Evolutionary conservation across 2,888 invertebrate genomes (phyloP), one percentile per base, ranked within the genome.

Genomic region (Cheilosia vulpina): DNA sequence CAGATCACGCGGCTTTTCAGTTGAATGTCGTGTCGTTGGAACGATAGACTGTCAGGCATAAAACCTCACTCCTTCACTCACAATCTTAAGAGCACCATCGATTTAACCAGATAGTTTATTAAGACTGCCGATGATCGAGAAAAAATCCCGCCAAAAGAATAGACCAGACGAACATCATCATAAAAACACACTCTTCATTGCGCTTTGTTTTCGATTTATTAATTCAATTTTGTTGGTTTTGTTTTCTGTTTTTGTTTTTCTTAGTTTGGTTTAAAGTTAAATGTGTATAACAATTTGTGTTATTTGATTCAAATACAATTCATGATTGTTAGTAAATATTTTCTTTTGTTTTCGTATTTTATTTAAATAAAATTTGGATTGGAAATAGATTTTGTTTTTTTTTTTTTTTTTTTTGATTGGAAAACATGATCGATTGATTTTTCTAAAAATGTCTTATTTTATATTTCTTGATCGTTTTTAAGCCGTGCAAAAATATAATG

Each of bases 401-500:
- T 58, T 31, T 47, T 27, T 58, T 31, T 47, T 27, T 21, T 43
- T 21, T 41, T 27, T 21, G 17, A 13, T 15, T 15, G 7, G 68
- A 79, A 65, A 72, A 79, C 57, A 73, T 68, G 34, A 52, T 57
- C 79, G 50, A 57, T 79, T 73, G 73, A 83, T 34, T 66, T 60
- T 58, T 72, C 50, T 65, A 52, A 58, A 79, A 68, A 31, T 15
- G 5, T 19, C 21, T 43, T 43, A 17, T 50, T 81, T 52, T 47
- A 38, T 38, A 11, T 41, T 43, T 38, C 68, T 76, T n/a, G 2
- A 60, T 58, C 19, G 31, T 60, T 27, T 53, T 80, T 2, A 80
- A 84, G 84, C 84, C 41, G 84, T 84, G 84, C 84, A 84, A 84
- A 84, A 84, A 84, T 84, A 84, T 80, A 68, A 73, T 75, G 43